Evolutionary conservation across 2,888 invertebrate genomes (phyloP).

Genomic region (Hartigia nigra): DNA sequence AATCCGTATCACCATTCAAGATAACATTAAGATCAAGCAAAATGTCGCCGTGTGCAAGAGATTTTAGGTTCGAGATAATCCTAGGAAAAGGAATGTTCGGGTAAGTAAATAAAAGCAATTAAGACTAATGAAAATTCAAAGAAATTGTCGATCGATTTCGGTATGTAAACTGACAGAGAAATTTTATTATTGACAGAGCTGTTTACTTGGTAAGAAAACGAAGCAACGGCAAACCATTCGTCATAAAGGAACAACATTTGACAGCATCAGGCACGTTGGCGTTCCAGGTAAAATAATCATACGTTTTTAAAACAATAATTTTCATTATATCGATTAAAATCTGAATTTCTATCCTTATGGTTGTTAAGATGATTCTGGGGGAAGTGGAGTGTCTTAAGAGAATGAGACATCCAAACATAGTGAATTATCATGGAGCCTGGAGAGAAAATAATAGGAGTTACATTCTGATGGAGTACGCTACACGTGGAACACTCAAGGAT

Average conservation of each 20-base stretch:
- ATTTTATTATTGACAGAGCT: conserved; percentile 29
- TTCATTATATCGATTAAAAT: neutral
- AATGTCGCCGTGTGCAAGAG: conserved; percentile 6
- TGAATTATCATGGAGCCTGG: conserved; percentile 58
- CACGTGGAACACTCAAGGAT: conserved; percentile 80
- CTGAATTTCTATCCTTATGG: neutral
- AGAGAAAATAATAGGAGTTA: conserved; percentile 48
- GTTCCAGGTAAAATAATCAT: conserved; percentile 31
- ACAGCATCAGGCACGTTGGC: conserved; percentile 30
- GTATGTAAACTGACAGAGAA: neutral
- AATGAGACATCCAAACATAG: conserved; percentile 59
- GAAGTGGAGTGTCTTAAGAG: conserved; percentile 53
- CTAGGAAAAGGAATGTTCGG: conserved; percentile 52
- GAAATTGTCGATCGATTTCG: neutral
- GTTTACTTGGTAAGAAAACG: conserved; percentile 50
- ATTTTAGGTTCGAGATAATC: conserved; percentile 41
- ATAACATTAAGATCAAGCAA: neutral
- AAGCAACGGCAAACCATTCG: conserved; percentile 50
- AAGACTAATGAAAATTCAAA: conserved; percentile 8
- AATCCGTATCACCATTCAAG: neutral
- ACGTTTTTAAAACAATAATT: neutral
- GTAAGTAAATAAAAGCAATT: conserved; percentile 28
- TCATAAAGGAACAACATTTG: conserved; percentile 48
- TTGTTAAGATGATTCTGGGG: conserved; percentile 44
- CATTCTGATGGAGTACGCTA: conserved; percentile 91